Percentiles rank a stretch among this genome's conserved stretches.
Conservation (phyloP, 2,113 vertebrate genomes). For the Hippopotamus amphibius region DNA sequence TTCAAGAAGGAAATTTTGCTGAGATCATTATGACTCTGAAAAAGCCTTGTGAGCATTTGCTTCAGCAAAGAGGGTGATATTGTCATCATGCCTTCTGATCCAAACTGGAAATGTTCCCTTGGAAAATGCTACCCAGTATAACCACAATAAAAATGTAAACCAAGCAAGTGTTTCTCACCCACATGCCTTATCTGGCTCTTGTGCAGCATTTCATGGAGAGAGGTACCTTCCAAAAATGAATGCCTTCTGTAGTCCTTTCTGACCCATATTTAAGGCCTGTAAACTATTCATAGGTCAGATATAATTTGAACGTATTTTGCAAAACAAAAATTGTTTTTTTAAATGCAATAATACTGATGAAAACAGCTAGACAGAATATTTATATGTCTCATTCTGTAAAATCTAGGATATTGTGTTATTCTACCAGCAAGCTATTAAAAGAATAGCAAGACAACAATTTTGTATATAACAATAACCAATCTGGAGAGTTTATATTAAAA, state of each 20-base stretch:
- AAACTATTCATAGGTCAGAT: not conserved
- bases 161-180: conserved; percentile 52
- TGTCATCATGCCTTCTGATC: conserved; percentile 69
- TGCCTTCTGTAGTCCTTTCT: not conserved
- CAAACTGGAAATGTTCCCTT: conserved; percentile 63
- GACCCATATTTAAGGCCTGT: not conserved
- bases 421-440: not conserved
- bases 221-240: conserved; percentile 3
- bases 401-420: not conserved
- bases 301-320: not conserved
- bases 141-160: conserved; percentile 37
- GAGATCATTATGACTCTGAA: conserved; percentile 53
- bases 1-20: conserved; percentile 65
- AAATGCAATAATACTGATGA: not conserved
- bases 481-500: conserved; percentile 24
- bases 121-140: conserved; percentile 53
- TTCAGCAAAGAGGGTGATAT: conserved; percentile 40
- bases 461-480: not conserved
- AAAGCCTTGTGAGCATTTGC: not conserved
- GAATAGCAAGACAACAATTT: not conserved
- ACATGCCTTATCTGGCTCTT: not conserved
- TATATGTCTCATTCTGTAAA: not conserved
- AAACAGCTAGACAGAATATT: not conserved
- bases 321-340: not conserved
- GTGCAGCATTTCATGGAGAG: conserved; percentile 5